A percentile compares a stretch with the other conserved stretches of the same genome.
Conservation (phyloP, 2,113 vertebrate species). For the Ceuthmochares aereus region DNA sequence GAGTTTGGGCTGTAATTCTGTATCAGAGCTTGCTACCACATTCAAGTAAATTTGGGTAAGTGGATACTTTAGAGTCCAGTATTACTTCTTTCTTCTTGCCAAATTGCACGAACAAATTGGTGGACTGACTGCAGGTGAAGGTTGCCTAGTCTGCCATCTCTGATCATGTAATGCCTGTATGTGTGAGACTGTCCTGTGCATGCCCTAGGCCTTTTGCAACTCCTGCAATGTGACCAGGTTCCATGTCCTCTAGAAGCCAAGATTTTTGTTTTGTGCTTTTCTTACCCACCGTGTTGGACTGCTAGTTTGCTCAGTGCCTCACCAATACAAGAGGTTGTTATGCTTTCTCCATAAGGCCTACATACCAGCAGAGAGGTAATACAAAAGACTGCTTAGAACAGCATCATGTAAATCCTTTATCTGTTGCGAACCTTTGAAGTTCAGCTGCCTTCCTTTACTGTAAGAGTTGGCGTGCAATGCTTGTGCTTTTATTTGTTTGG, state of each 20-base stretch:
- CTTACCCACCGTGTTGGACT: not conserved
- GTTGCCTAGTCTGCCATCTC: not conserved
- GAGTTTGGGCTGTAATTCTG: not conserved
- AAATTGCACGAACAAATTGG: not conserved
- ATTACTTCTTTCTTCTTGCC: not conserved
- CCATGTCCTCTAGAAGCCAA: not conserved
- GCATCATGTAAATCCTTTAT: not conserved
- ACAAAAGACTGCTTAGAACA: not conserved
- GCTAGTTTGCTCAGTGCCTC: not conserved
- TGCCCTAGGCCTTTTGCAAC: not conserved
- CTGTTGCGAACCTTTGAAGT: not conserved
- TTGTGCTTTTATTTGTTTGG: not conserved
- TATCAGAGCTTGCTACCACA: not conserved
- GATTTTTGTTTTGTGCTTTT: too few species aligned
- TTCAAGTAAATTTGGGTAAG: not conserved
- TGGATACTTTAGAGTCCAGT: not conserved
- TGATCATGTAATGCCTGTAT: not conserved
- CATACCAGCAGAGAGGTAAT: not conserved
- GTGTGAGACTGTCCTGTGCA: not conserved
- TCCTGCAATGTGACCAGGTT: accelerated
- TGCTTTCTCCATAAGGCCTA: accelerated
- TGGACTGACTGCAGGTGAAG: not conserved
- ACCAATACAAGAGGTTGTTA: not conserved
- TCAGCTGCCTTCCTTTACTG: not conserved
- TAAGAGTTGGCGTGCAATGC: accelerated